A percentile compares a stretch with the other conserved stretches of the same genome.
These are phyloP conservation scores for Umimayanthus kanabou DNA, from an alignment of 92 coral and sea anemone genomes.

Conservation along the genomic window DNA sequence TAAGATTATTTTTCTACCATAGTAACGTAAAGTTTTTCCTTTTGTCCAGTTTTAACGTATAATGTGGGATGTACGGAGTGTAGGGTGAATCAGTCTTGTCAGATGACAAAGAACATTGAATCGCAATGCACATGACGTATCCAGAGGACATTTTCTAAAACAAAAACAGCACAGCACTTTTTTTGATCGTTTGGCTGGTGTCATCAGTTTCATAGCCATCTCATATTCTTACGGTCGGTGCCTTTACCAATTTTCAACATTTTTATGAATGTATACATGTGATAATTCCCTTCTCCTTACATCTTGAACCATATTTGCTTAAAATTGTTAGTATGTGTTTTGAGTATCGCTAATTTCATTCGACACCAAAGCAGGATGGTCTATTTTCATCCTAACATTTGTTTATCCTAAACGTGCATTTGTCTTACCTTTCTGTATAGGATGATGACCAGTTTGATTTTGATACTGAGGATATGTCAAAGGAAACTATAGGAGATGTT, in stretches of 20 bases:
- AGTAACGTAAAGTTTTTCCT: too few relatives aligned
- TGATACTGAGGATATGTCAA: neutral
- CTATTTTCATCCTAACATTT: neutral
- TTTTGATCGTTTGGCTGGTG: too few relatives aligned
- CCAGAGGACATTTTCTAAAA: too few relatives aligned
- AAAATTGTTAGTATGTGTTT: neutral
- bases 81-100: too few relatives aligned
- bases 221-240: neutral
- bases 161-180: too few relatives aligned
- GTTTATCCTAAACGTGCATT: neutral
- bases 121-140: too few relatives aligned
- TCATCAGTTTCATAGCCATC: neutral
- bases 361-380: neutral
- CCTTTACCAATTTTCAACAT: neutral
- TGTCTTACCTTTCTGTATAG: neutral
- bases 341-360: neutral
- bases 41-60: too few relatives aligned
- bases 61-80: too few relatives aligned
- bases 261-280: too few relatives aligned
- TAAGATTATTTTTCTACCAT: too few relatives aligned
- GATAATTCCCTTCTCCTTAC: neutral
- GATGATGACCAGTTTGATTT: constrained; percentile 15
- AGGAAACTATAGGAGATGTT: neutral
- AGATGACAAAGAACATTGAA: too few relatives aligned
- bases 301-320: neutral